Percentiles rank a stretch among this genome's conserved stretches.
These are phyloP conservation scores for Brachionus paranguensis DNA, from an alignment of 1,140 invertebrate species.

Conservation along the genomic window DNA sequence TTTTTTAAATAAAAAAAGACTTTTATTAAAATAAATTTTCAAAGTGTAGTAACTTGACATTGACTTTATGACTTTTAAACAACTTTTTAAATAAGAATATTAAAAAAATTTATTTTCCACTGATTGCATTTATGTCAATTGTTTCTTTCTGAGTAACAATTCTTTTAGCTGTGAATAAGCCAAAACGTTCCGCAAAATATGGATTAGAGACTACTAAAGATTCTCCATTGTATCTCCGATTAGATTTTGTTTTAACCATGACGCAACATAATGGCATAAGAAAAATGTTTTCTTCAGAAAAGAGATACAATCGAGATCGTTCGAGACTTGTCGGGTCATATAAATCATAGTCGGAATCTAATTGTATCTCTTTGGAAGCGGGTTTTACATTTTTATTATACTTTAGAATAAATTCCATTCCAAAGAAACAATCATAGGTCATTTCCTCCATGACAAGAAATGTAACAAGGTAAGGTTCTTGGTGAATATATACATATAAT, in stretches of 20 bases:
- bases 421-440: not conserved
- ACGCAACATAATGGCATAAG: not conserved
- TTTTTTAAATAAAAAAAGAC: too few relatives aligned
- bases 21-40: too few relatives aligned
- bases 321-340: not conserved
- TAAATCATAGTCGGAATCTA: not conserved
- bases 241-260: not conserved
- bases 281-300: not conserved
- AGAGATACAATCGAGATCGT: not conserved
- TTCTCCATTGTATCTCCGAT: not conserved
- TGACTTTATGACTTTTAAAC: too few relatives aligned
- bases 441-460: not conserved
- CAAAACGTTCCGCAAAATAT: not conserved
- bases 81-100: constrained; percentile 28
- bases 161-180: not conserved
- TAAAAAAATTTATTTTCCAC: too few relatives aligned
- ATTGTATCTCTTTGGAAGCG: not conserved
- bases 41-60: too few relatives aligned
- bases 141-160: not conserved
- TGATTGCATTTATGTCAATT: constrained; percentile 48
- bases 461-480: not conserved
- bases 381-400: not conserved
- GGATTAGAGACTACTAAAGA: not conserved
- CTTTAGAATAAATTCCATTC: not conserved
- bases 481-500: not conserved